Evolutionary conservation across 2,888 invertebrate species (phyloP).

Genomic region (Andrena haemorrhoa): DNA sequence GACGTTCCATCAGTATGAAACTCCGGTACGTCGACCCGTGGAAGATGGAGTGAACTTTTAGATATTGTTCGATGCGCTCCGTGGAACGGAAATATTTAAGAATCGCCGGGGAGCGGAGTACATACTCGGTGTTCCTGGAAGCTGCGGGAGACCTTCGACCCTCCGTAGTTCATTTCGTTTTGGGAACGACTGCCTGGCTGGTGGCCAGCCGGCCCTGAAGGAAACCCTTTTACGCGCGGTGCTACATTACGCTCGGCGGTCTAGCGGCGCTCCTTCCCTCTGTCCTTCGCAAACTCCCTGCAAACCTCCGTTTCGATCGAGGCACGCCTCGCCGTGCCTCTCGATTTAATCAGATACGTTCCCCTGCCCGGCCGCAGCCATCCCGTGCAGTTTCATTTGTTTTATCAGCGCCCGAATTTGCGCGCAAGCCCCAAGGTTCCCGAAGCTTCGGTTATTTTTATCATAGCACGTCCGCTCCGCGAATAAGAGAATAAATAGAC

Average conservation of each 20-base stretch:
- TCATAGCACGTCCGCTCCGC: neutral
- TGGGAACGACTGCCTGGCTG: neutral
- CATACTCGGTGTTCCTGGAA: neutral
- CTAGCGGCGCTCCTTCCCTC: neutral
- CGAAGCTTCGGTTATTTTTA: constrained; percentile 34
- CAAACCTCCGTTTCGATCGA: constrained; percentile 13
- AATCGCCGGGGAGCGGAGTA: neutral
- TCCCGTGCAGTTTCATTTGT: constrained; percentile 9
- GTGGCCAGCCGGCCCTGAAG: neutral
- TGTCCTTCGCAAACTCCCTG: neutral
- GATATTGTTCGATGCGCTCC: constrained; percentile 37
- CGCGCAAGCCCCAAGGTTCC: constrained; percentile 7
- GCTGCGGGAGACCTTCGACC: neutral
- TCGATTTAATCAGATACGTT: constrained; percentile 11
- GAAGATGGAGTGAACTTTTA: neutral
- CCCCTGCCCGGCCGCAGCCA: neutral
- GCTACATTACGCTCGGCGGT: neutral
- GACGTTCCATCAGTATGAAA: constrained; percentile 2
- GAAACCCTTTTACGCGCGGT: constrained; percentile 22
- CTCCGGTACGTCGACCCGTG: neutral
- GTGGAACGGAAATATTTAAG: constrained; percentile 40
- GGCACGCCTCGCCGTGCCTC: neutral
- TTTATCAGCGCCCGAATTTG: constrained; percentile 38
- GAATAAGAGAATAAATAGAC: constrained; percentile 22
- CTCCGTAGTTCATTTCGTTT: neutral